Percentiles rank a stretch among this genome's conserved stretches.
Conservation (phyloP, 2,113 vertebrate genomes). For the Columba livia region DNA sequence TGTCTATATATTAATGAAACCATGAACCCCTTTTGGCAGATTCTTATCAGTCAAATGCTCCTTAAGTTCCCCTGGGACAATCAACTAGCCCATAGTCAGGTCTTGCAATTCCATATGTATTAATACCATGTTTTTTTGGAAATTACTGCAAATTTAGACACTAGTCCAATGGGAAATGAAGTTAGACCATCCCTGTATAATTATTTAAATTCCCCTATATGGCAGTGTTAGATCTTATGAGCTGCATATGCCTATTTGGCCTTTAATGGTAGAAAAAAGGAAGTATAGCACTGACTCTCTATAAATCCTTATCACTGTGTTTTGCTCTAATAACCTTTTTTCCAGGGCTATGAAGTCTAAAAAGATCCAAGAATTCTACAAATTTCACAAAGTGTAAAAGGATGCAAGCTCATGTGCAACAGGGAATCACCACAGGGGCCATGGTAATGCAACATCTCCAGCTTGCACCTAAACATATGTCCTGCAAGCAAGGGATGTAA, state of each 20-base stretch:
- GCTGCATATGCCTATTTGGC: background rate
- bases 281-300: background rate
- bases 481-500: background rate
- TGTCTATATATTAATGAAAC: background rate
- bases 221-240: background rate
- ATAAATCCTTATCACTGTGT: background rate
- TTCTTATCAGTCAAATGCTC: background rate
- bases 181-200: background rate
- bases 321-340: background rate
- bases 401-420: background rate
- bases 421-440: background rate
- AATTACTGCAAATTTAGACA: background rate
- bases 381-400: background rate
- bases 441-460: background rate
- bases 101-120: background rate
- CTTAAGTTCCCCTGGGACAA: background rate
- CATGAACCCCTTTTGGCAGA: background rate
- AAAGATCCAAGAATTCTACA: background rate
- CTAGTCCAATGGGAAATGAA: background rate
- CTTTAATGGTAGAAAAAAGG: background rate
- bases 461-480: background rate
- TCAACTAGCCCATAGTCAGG: background rate
- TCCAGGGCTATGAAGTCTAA: background rate
- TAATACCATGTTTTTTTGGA: background rate
- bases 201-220: background rate